Base-by-base conservation (phyloP, 2,797 vertebrate genomes). In the Parauchenoglanis ngamensis region DNA sequence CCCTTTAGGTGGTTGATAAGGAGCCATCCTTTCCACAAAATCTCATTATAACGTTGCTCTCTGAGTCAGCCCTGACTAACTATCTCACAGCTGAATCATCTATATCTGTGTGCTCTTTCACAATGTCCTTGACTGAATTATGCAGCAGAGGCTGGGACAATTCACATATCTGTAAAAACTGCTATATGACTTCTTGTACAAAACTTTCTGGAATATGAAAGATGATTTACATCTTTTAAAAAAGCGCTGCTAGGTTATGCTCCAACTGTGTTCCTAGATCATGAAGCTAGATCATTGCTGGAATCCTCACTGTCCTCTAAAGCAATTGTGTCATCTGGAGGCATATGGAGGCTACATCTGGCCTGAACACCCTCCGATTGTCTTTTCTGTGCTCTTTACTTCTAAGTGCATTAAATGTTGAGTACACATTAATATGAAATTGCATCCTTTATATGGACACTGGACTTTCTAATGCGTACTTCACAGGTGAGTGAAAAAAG, bases 1-100 rank as follows among this genome's bases (percentile, higher is more conserved):
- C 35, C 67, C 63, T 87, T 87, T 86, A 89, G 75, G 49, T 86
- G 54, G 80, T 85, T 86, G 80, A 80, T 82, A 86, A 86, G 40
- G 68, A 80, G 15, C 88, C 84, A n/a, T 81, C 49, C 35, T 85
- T 86, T 6, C 46, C 73, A 76, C 56, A 84, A 78, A 86, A 90
- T 86, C 12, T 49, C 0, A 1, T 15, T 65, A 63, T 63, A 25
- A 77, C 73, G 67, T 70, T 70, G 17, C 44, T 77, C 15, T 85
- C 57, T 61, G 73, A 31, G 23, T 40, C 57, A 63, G 25, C 57
- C 7, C 4, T 63, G 17, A 52, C n/a, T 63, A 90, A 44, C 63
- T 91, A 1, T 85, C 54, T 85, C 31, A 70, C 31, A 40, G 31
- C 21, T 87, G 86, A 89, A 70, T 89, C 75, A 78, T 90, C 78